Evolutionary conservation across 2,113 vertebrate species (phyloP).

Genomic region (Phaethon lepturus): DNA sequence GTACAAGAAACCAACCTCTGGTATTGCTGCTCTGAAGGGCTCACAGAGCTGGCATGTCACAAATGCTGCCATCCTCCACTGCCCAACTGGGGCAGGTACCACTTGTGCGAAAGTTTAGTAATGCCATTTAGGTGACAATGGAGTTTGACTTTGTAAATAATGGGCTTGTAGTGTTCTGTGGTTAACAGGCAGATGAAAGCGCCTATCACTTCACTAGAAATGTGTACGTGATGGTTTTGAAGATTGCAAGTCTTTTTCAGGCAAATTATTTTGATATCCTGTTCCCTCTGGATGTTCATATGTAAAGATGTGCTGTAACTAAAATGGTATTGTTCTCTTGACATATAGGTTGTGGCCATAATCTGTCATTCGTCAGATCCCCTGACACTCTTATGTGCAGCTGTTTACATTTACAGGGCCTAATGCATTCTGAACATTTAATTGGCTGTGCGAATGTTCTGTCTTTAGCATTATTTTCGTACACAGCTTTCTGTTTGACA

Average conservation of each 20-base stretch:
- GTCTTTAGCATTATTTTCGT: slow-evolving; percentile 14
- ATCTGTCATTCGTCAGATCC: neutral
- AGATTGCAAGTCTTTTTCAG: neutral
- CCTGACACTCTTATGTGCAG: neutral
- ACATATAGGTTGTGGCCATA: neutral
- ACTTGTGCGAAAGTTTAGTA: neutral
- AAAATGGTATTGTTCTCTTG: neutral
- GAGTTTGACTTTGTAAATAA: neutral
- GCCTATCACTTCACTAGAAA: neutral
- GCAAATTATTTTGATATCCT: slow-evolving; percentile 11
- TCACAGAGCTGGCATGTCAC: neutral
- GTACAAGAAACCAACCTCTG: neutral
- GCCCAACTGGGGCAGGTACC: neutral
- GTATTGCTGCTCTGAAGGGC: neutral
- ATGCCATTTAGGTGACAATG: neutral
- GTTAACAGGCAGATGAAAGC: neutral
- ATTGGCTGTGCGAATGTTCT: slow-evolving; percentile 15
- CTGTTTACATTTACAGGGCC: neutral
- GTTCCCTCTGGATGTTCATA: neutral
- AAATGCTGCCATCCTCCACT: neutral
- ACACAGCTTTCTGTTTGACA: slow-evolving; percentile 15
- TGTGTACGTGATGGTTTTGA: neutral
- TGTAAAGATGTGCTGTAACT: fast-evolving
- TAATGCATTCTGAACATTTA: slow-evolving; percentile 26
- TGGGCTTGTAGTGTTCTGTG: neutral